Evolutionary conservation across 2,888 invertebrate species (phyloP).

Genomic region (Conistra vaccinii): DNA sequence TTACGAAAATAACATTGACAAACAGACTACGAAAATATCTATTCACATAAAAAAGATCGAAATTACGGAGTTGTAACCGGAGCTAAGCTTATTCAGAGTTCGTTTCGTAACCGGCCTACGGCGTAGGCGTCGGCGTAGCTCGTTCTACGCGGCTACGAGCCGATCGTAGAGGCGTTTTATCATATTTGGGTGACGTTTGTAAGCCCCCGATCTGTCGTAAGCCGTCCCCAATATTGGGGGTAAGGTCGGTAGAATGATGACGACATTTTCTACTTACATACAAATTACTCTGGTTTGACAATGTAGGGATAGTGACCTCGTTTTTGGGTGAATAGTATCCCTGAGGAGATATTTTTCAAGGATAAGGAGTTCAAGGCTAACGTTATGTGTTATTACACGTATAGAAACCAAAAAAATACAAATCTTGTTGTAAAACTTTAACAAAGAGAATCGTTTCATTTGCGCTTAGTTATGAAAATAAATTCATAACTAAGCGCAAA

Average conservation of each 20-base stretch:
- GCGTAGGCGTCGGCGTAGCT: constrained; percentile 54
- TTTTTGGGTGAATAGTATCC: constrained; percentile 34
- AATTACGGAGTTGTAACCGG: constrained; percentile 52
- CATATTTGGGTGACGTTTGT: constrained; percentile 56
- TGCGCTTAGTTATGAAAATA: too few species aligned
- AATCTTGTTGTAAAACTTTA: not conserved
- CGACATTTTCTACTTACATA: constrained; percentile 60
- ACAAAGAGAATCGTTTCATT: too few species aligned
- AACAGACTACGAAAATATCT: constrained; percentile 53
- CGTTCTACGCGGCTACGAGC: constrained; percentile 51
- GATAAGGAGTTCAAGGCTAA: constrained; percentile 31
- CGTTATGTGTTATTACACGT: not conserved
- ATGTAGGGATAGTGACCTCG: constrained; percentile 41
- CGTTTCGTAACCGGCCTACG: constrained; percentile 63
- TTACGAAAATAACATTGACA: constrained; percentile 55
- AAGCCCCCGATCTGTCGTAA: constrained; percentile 61
- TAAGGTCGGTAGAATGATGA: constrained; percentile 57
- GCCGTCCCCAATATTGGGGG: constrained; percentile 61
- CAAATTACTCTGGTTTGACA: constrained; percentile 58
- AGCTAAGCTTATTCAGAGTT: constrained; percentile 44
- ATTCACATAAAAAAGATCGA: constrained; percentile 47
- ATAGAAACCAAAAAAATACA: too few species aligned
- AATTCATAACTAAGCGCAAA: not conserved
- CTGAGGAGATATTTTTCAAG: constrained; percentile 36
- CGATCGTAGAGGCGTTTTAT: constrained; percentile 56